phyloP scores from a whole-genome alignment of 2,113 vertebrate genomes.

The Gopherus flavomarginatus region DNA sequence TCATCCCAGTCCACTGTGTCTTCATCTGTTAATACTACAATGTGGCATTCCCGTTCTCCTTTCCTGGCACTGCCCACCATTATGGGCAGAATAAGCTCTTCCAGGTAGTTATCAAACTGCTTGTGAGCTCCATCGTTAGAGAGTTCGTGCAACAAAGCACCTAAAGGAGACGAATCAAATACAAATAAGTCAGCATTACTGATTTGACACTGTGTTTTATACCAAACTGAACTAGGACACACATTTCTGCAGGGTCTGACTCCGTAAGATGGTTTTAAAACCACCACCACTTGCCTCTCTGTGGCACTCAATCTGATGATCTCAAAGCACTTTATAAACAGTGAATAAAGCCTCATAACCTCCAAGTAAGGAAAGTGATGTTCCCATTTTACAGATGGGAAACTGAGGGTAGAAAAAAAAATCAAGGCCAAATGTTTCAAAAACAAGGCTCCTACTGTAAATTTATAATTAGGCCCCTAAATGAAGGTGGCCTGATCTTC shows the following conservation, averaged over 20 bases:
- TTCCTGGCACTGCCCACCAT: constrained; percentile 95
- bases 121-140: constrained; percentile 94
- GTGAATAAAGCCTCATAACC: neutral
- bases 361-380: neutral
- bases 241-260: too few species aligned
- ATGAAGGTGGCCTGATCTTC: neutral
- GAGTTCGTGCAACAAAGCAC: constrained; percentile 94
- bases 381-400: neutral
- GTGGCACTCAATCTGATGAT: neutral
- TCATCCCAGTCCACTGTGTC: constrained; percentile 98
- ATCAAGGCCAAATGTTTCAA: neutral
- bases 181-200: neutral
- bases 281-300: neutral
- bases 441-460: neutral
- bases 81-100: constrained; percentile 94
- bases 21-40: constrained; percentile 94
- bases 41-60: constrained; percentile 94
- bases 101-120: constrained; percentile 94
- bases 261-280: neutral
- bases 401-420: neutral
- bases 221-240: neutral
- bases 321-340: neutral
- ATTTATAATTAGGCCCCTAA: neutral
- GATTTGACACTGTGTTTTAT: neutral
- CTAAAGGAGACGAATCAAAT: constrained; percentile 59